Evolutionary conservation across 2,113 vertebrate genomes (phyloP).

Genomic region (Eidolon helvum): DNA sequence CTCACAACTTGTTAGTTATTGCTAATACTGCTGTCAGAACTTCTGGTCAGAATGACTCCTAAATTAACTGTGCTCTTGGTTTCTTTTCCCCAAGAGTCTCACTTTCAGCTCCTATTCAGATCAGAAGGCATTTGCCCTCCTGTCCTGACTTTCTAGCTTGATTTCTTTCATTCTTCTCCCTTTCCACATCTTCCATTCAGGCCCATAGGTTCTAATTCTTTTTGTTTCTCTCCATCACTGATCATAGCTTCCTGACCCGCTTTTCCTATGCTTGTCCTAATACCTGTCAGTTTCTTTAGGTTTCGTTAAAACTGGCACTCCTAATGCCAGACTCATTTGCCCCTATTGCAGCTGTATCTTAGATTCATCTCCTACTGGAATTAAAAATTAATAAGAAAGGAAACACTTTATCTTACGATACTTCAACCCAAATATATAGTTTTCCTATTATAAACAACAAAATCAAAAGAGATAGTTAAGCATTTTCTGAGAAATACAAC

Average conservation of each 20-base stretch:
- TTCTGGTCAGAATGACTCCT: not conserved
- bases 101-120: not conserved
- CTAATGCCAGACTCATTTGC: not conserved
- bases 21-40: not conserved
- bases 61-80: not conserved
- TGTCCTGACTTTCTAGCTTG: not conserved
- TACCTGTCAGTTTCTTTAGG: not conserved
- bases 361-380: not conserved
- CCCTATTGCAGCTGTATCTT: not conserved
- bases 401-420: not conserved
- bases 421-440: not conserved
- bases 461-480: not conserved
- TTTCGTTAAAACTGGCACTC: not conserved
- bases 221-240: not conserved
- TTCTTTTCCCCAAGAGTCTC: not conserved
- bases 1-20: not conserved
- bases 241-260: not conserved
- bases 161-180: not conserved
- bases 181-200: not conserved
- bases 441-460: not conserved
- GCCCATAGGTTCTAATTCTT: not conserved
- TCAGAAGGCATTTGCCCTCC: not conserved
- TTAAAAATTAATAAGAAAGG: not conserved
- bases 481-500: not conserved
- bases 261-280: not conserved